phyloP scores from a whole-genome alignment of 2,797 vertebrate species.

The Falco biarmicus region DNA sequence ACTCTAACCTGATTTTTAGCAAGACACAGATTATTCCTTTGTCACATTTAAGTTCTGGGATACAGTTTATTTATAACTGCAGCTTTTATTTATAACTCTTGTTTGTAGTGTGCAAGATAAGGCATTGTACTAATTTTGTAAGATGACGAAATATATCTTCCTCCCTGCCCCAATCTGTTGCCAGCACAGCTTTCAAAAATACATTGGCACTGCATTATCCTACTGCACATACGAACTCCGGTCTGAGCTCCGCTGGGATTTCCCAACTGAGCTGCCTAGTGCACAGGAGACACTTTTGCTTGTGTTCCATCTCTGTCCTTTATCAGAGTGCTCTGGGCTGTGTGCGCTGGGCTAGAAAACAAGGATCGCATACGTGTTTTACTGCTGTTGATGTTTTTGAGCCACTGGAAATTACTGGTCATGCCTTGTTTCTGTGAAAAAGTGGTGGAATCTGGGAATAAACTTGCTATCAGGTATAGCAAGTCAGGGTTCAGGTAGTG shows the following conservation, averaged over 20 bases:
- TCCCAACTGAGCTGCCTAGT: background rate
- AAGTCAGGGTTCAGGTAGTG: background rate
- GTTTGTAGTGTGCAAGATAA: background rate
- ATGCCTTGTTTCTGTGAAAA: background rate
- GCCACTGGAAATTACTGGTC: background rate
- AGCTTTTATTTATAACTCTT: constrained; percentile 4
- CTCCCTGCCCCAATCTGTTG: background rate
- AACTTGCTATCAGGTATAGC: background rate
- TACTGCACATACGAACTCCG: accelerated
- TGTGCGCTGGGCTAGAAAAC: background rate
- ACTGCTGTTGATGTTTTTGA: background rate
- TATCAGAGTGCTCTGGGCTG: background rate
- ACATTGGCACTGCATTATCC: background rate
- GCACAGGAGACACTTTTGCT: background rate
- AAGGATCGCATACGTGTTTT: background rate
- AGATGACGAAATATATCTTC: background rate
- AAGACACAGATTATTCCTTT: background rate
- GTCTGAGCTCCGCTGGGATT: background rate
- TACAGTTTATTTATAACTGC: background rate
- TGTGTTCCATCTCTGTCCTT: background rate
- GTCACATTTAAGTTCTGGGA: background rate
- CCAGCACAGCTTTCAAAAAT: background rate
- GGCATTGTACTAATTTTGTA: background rate
- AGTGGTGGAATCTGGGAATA: background rate
- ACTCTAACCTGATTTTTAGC: background rate